Evolutionary conservation across 2,888 invertebrate genomes (phyloP), one percentile per base, ranked within the genome.

Genomic region (Ectropis crepuscularia): DNA sequence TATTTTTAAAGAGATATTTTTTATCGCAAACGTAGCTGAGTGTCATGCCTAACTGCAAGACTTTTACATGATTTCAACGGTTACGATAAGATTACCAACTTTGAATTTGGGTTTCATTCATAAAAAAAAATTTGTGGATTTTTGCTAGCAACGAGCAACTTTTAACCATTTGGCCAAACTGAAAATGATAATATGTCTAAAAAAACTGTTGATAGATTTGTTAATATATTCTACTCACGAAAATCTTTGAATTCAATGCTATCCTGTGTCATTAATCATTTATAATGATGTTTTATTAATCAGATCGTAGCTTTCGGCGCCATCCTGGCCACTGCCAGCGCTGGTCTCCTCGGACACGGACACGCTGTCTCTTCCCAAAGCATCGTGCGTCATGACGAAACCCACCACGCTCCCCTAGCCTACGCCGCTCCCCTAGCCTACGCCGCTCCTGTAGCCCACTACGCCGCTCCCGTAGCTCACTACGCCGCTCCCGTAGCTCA

Each of bases 281-380:
- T 61, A 46, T 2, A 42, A 46, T 46, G 38, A 46, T 51, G 6
- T 16, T 65, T 45, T 41, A 8, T 54, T 70, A 80, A 53, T 70
- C 78, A 93, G 93, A 87, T 91, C 69, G 68, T 92, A 73, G 82
- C 88, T 62, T 75, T 93, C 67, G 78, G 86, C 64, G 85, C 84
- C 53, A 69, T 93, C 60, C 70, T 93, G 81, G 85, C 87, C 39
- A 82, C 92, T n/a, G 89, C 90, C 66, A 89, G 83, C 71, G 94
- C 93, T 49, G 93, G 94, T 42, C 78, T 91, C 43, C 85, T 75
- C 43, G 83, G 81, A 46, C 78, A 80, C 50, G 86, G 85, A 5
- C 84, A 83, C 66, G 87, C 87, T 58, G 80, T 86, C 53, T 89
- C 89, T 9, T 86, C 84, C 53, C 88, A 88, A 64, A 86, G 83